Evolutionary conservation across 2,797 vertebrate species (phyloP).

Genomic region (Staurois parvus): DNA sequence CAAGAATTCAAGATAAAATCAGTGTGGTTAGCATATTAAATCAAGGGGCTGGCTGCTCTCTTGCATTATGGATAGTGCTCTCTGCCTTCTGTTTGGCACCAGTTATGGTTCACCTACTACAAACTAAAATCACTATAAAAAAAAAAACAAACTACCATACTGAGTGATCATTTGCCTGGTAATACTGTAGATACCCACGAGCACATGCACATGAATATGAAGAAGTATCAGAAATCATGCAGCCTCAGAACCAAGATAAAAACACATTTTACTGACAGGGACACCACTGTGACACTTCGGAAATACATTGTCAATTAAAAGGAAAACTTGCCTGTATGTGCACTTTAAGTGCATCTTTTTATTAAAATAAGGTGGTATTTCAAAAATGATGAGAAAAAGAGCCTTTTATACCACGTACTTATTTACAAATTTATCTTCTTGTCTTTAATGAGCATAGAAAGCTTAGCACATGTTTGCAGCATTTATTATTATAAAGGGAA

Average conservation of each 20-base stretch:
- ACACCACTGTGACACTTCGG: constrained; percentile 10
- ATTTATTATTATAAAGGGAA: constrained; percentile 38
- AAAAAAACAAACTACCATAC: background rate
- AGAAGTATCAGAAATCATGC: background rate
- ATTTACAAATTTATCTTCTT: constrained; percentile 51
- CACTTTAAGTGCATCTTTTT: background rate
- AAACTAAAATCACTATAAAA: constrained; percentile 15
- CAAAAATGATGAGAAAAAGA: constrained; percentile 10
- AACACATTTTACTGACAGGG: constrained; percentile 1
- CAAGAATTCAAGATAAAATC: background rate
- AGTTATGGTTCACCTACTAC: background rate
- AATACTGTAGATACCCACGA: background rate
- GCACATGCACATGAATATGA: constrained; percentile 26
- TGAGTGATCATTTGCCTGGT: constrained; percentile 1
- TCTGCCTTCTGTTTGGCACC: background rate
- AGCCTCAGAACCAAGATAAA: background rate
- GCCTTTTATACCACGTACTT: background rate
- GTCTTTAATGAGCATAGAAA: constrained; percentile 38
- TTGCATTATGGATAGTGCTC: constrained; percentile 2
- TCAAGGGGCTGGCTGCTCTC: background rate
- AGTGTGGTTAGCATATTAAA: constrained; percentile 23
- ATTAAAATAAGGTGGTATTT: constrained; percentile 1
- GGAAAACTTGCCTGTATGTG: background rate
- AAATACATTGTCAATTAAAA: constrained; percentile 46
- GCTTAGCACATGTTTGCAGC: background rate